Percentiles rank a stretch among this genome's conserved stretches.
These are phyloP conservation scores for Drosophila busckii DNA, from an alignment of 1,140 invertebrate genomes.

Conservation along the genomic window DNA sequence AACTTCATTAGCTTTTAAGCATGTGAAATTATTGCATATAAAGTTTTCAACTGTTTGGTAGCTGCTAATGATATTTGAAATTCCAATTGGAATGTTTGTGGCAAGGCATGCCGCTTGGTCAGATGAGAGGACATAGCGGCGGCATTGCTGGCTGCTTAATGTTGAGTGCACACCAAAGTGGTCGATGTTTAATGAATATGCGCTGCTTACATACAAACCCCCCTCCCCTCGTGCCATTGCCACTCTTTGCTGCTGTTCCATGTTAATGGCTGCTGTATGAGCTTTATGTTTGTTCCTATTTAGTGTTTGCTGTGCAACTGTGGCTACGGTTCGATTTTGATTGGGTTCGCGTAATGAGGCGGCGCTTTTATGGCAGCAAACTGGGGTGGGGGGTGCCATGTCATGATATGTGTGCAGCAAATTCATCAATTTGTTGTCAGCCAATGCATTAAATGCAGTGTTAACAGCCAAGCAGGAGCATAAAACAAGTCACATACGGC, in stretches of 20 bases:
- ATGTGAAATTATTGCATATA: no score
- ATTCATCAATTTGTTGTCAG: constrained; percentile 70
- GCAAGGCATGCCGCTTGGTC: no score
- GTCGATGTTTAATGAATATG: constrained; percentile 65
- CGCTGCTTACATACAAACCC: constrained; percentile 28
- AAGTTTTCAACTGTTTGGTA: no score
- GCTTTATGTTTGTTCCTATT: constrained; percentile 61
- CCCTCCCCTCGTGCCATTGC: background rate
- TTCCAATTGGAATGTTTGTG: no score
- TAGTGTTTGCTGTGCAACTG: constrained; percentile 34
- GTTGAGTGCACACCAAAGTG: constrained; percentile 53
- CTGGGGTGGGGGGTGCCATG: constrained; percentile 8
- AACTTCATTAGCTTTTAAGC: no score
- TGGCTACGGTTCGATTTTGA: constrained; percentile 57
- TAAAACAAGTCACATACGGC: no score
- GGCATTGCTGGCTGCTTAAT: constrained; percentile 3
- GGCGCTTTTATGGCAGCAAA: constrained; percentile 54
- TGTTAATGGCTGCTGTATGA: constrained; percentile 44
- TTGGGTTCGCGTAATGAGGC: constrained; percentile 60
- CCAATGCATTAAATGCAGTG: constrained; percentile 62
- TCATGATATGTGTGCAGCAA: constrained; percentile 31
- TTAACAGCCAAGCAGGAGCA: constrained; percentile 38
- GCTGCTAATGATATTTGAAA: no score
- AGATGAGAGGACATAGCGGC: no score
- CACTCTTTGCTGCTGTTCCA: background rate